Evolutionary conservation across 2,888 invertebrate genomes (phyloP).

Genomic region (Crepidodera aurea): DNA sequence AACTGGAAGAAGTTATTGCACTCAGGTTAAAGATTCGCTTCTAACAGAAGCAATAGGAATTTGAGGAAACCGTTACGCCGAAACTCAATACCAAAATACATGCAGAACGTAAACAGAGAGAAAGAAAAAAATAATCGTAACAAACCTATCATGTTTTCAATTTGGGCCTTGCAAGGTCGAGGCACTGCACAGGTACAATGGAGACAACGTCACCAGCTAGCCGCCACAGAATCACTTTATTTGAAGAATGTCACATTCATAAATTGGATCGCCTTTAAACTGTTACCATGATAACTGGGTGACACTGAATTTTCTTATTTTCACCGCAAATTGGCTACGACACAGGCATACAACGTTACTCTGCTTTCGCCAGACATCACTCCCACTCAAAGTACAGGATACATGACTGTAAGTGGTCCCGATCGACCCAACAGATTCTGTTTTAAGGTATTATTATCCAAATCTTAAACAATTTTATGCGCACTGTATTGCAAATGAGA

Average conservation of each 20-base stretch:
- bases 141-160: conserved; percentile 57
- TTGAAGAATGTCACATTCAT: conserved; percentile 48
- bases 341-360: conserved; percentile 49
- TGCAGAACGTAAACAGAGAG: conserved; percentile 1
- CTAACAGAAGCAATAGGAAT: not conserved
- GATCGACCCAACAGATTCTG: conserved; percentile 45
- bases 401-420: conserved; percentile 53
- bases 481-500: conserved; percentile 11
- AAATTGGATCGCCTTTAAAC: conserved; percentile 41
- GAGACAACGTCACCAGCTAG: conserved; percentile 62
- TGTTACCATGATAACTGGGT: conserved; percentile 27
- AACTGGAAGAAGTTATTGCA: conserved; percentile 30
- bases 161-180: conserved; percentile 53
- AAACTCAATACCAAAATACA: not conserved
- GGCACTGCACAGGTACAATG: conserved; percentile 60
- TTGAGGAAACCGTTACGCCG: not conserved
- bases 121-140: conserved; percentile 35
- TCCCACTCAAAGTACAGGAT: conserved; percentile 61
- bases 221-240: conserved; percentile 48
- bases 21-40: conserved; percentile 10
- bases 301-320: conserved; percentile 35
- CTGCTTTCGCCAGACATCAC: conserved; percentile 58
- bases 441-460: conserved; percentile 29
- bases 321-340: conserved; percentile 40
- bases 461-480: conserved; percentile 25